phyloP scores from a whole-genome alignment of 2,797 vertebrate species.

The Acrocephalus scirpaceus region DNA sequence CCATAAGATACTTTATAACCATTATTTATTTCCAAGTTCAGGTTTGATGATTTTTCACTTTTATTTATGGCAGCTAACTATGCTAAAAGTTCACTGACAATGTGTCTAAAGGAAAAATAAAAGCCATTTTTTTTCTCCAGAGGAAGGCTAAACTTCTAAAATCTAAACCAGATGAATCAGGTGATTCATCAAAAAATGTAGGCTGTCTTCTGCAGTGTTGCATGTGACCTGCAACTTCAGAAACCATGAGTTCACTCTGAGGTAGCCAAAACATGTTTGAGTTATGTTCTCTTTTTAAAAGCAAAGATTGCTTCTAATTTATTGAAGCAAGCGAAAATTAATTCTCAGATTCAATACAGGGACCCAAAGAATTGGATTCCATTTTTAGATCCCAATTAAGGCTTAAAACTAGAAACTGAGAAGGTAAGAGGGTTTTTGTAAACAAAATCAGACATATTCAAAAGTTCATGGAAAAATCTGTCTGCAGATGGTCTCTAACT shows the following conservation, averaged over 20 bases:
- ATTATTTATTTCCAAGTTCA: not conserved
- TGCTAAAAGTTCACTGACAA: not conserved
- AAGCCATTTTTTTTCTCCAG: not conserved
- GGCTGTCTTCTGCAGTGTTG: conserved; percentile 5
- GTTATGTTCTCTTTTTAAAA: conserved; percentile 22
- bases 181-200: conserved; percentile 5
- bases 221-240: conserved; percentile 2
- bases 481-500: not conserved
- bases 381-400: not conserved
- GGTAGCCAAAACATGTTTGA: not conserved
- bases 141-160: not conserved
- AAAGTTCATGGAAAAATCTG: not conserved
- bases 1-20: not conserved
- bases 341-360: not conserved
- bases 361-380: not conserved
- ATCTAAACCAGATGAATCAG: conserved; percentile 5
- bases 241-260: conserved; percentile 22
- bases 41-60: not conserved
- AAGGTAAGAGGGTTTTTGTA: not conserved
- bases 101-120: not conserved
- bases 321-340: conserved; percentile 2
- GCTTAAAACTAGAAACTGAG: not conserved
- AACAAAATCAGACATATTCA: not conserved
- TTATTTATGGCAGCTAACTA: not conserved
- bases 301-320: conserved; percentile 9